Evolutionary conservation across 2,113 vertebrate genomes (phyloP).

Genomic region (Antigone vipio): DNA sequence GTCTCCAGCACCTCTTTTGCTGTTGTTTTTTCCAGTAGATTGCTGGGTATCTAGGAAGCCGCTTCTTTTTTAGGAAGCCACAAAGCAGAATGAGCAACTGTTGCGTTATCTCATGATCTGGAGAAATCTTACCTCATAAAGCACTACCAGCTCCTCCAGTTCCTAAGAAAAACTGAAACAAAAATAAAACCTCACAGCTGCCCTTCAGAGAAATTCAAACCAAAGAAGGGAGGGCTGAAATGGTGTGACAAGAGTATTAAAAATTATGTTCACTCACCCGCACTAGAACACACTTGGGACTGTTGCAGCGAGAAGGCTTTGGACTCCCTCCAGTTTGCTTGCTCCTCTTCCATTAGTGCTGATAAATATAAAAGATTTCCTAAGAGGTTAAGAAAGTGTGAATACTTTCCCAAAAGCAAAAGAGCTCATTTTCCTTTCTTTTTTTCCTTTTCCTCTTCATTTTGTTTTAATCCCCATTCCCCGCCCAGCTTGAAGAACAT

Average conservation of each 20-base stretch:
- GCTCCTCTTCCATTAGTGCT: not conserved
- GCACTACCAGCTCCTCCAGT: not conserved
- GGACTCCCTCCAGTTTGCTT: not conserved
- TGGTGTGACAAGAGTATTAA: not conserved
- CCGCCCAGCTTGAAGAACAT: constrained; percentile 76
- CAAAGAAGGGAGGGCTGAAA: not conserved
- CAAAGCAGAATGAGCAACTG: not conserved
- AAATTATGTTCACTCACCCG: not conserved
- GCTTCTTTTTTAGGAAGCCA: not conserved
- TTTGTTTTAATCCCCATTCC: not conserved
- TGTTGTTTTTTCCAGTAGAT: not conserved
- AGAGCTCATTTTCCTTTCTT: not conserved
- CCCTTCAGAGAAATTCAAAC: not conserved
- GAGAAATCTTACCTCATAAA: not conserved
- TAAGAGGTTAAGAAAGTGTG: not conserved
- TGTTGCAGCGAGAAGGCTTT: not conserved
- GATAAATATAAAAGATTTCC: not conserved
- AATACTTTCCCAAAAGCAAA: not conserved
- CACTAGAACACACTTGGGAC: not conserved
- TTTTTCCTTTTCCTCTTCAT: not conserved
- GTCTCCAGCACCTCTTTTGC: not conserved
- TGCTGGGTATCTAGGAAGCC: not conserved
- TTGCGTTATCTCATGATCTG: not conserved
- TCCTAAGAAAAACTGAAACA: not conserved
- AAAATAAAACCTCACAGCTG: not conserved